Base-by-base conservation (phyloP, 2,888 invertebrate genomes). In the Octodonta nipae region DNA sequence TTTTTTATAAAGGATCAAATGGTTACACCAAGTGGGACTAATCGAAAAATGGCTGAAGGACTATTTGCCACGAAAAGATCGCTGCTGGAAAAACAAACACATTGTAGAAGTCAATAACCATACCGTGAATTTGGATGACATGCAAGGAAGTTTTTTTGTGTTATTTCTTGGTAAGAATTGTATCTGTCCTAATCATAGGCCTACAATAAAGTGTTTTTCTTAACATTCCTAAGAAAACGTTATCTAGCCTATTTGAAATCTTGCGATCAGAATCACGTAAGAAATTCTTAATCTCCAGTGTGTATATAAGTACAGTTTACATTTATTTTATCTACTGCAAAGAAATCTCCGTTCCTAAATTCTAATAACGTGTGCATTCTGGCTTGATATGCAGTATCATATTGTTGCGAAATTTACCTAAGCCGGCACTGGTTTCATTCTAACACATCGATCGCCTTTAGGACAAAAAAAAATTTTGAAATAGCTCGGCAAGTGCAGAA, bases 71-170 rank as follows among this genome's bases (percentile, higher is more conserved):
- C 71, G 73, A 48, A 77, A 74, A 42, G 83, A 88, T 58, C 75
- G 78, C 40, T 91, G 89, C 52, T 84, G 71, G 71, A 78, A 72
- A 55, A 70, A 67, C 29, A 67, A 70, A 2, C 58, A 69, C 12
- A 58, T 65, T 8, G 65, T 75, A 1, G 78, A 78, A 58, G 81
- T 78, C n/a, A 76, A 76, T 38, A 87, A 85, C 54, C 84, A 88
- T 50, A 86, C 84, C 20, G 89, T 91, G 25, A 85, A 86, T 56
- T 68, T 89, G 45, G 73, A 78, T 31, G 89, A 91, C 50, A 91
- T 89, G 88, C 87, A 89, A 59, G 91, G 89, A 7, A 88, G 86
- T 14, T 89, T 89, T 62, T 79, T 87, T 48, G 78, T 91, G 0
- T 63, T 89, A 3, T 68, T 85, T 32, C 60, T 88, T 32, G 88